phyloP scores from a whole-genome alignment of 2,113 vertebrate species.

The Dasyprocta punctata region DNA sequence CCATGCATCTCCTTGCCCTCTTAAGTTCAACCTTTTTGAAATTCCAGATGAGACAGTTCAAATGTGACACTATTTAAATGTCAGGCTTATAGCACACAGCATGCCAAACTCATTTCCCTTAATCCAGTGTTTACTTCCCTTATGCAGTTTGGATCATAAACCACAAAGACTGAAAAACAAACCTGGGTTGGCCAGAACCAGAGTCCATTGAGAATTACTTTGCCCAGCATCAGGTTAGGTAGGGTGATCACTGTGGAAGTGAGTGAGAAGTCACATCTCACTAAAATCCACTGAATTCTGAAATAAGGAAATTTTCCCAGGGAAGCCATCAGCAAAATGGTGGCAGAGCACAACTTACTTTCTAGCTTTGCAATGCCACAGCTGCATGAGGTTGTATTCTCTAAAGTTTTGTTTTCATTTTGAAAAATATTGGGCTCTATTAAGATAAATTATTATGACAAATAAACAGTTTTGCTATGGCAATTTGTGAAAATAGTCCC shows the following conservation, averaged over 20 bases:
- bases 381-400: background rate
- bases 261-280: background rate
- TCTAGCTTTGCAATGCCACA: fast-evolving
- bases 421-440: background rate
- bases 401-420: background rate
- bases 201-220: background rate
- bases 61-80: background rate
- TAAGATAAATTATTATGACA: background rate
- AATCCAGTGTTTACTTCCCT: background rate
- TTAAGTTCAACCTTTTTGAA: background rate
- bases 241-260: background rate
- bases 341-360: background rate
- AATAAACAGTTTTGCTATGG: background rate
- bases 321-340: background rate
- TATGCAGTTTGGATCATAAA: background rate
- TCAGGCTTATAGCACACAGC: background rate
- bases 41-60: background rate
- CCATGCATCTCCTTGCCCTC: fast-evolving
- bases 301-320: background rate
- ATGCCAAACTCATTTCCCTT: background rate
- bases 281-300: background rate
- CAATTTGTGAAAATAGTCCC: background rate
- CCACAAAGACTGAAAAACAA: background rate
- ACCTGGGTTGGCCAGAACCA: background rate
- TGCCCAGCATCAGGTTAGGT: background rate